Percentiles rank a stretch among this genome's conserved stretches.
These are phyloP conservation scores for Palythoa grandis DNA, from an alignment of 92 coral and sea anemone genomes.

Conservation along the genomic window DNA sequence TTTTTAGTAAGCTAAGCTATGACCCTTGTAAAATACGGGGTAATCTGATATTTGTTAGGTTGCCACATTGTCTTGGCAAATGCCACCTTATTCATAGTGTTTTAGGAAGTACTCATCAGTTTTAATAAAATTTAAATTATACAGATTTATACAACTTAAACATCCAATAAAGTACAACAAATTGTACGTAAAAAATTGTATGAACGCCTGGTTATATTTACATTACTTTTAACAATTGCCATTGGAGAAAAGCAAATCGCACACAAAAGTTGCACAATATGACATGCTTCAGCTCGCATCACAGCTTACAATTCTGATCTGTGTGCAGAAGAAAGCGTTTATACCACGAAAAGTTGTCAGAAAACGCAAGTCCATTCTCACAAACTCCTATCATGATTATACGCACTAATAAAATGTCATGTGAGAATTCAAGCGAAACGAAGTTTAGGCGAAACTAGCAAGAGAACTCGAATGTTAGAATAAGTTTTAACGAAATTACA, in stretches of 20 bases:
- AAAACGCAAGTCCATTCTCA: neutral
- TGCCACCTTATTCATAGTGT: neutral
- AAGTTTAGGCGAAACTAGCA: neutral
- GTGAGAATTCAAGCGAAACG: slow-evolving; percentile 16
- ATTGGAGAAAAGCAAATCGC: neutral
- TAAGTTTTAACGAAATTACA: neutral
- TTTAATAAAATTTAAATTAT: neutral
- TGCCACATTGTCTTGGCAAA: no score
- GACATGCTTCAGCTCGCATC: neutral
- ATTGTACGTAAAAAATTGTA: neutral
- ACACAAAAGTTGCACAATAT: slow-evolving; percentile 29
- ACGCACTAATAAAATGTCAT: neutral
- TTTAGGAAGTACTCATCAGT: neutral
- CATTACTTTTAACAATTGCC: neutral
- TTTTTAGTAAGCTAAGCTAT: no score
- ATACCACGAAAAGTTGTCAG: neutral
- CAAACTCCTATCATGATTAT: neutral
- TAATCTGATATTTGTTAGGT: no score
- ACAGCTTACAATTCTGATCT: neutral
- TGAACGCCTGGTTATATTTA: neutral
- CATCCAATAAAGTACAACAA: neutral
- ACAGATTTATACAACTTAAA: neutral
- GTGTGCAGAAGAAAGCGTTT: neutral
- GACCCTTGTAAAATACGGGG: no score
- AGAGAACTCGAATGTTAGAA: neutral